phyloP scores from a whole-genome alignment of 2,113 vertebrate species.

The Sterrhoptilus dennistouni region DNA sequence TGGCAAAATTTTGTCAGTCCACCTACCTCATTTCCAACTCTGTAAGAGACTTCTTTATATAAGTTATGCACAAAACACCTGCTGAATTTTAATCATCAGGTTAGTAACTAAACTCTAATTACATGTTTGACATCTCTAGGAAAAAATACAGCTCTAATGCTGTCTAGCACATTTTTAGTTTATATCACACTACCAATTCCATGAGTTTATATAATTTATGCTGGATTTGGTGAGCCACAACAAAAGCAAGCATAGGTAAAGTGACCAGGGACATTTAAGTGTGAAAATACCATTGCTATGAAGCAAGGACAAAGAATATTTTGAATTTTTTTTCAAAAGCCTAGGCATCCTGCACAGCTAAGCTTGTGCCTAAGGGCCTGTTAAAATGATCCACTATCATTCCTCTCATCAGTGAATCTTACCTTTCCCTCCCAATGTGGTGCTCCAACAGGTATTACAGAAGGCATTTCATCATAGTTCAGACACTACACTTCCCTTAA shows the following conservation, averaged over 20 bases:
- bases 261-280: neutral
- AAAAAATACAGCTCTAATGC: neutral
- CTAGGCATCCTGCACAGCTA: neutral
- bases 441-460: neutral
- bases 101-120: slow-evolving; percentile 3
- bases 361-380: neutral
- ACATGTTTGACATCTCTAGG: neutral
- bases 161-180: neutral
- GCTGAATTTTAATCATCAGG: slow-evolving; percentile 16
- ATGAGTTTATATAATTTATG: neutral
- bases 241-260: neutral
- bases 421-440: neutral
- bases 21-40: neutral
- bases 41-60: neutral
- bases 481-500: neutral
- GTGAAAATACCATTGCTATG: neutral
- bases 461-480: neutral
- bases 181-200: neutral
- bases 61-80: neutral
- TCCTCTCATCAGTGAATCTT: neutral
- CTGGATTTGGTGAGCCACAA: neutral
- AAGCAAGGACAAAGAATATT: neutral
- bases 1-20: neutral
- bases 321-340: neutral
- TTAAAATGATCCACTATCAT: neutral